Evolutionary conservation across 1,140 invertebrate genomes (phyloP), one percentile per base, ranked within the genome.

Genomic region (Heliothis virescens): DNA sequence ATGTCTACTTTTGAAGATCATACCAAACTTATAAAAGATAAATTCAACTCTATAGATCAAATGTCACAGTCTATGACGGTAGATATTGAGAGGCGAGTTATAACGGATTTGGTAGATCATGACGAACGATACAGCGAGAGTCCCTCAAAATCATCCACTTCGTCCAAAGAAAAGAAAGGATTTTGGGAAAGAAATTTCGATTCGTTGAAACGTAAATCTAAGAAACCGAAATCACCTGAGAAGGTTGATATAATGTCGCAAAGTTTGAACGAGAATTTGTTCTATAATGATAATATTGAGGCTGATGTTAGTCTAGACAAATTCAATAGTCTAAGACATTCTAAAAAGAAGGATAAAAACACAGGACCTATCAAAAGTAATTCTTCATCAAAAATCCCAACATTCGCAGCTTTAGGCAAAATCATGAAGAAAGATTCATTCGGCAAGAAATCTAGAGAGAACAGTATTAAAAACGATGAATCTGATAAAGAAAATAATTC

Each of bases 251-350:
- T 96, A 0, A 96, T 96, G 96, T 96, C 95, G 1, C 95, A 96
- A 76, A 96, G 96, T 86, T 90, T 96, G 7, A 96, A 96, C 83
- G 96, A 96, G 81, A 96, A 96, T 83, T 94, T 96, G 84, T 95
- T 96, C 82, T 96, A 94, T 65, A 94, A 91, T 71, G 92, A 95
- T 9, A 94, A 91, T 71, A 95, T 95, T 47, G 95, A 95, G 88
- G 88, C 90, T 18, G 93, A 93, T 41, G 82, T 82, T 13, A 87
- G 88, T 26, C 86, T 95, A 12, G 94, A 95, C 52, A 94, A 89
- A 74, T 95, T 93, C 67, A 95, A 94, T 59, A 95, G 94, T 83
- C 89, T 95, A 26, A 82, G 92, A 74, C 86, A 92, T 88, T 94
- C 93, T 9, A 95, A 95, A 69, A 91, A 90, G 65, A 94, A 92